phyloP scores from a whole-genome alignment of 2,888 invertebrate genomes.

The Cantharis rustica region DNA sequence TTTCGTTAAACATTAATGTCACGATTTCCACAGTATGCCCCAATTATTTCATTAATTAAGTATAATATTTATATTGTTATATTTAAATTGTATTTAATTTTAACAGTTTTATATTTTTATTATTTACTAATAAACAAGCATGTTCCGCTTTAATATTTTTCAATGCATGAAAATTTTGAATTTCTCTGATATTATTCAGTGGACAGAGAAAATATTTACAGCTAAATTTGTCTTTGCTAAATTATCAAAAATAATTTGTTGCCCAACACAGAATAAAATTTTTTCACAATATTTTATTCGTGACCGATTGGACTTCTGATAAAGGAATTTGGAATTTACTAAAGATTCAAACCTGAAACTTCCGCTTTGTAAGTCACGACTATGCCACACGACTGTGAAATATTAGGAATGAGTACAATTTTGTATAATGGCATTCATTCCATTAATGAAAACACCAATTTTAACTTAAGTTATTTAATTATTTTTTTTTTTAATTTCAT shows the following conservation, averaged over 20 bases:
- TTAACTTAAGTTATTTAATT: background rate
- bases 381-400: background rate
- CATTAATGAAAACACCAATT: background rate
- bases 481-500: background rate
- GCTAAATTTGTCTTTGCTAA: background rate
- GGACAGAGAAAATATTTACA: slow-evolving; percentile 9
- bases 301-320: background rate
- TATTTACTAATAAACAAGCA: background rate
- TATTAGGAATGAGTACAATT: background rate
- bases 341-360: background rate
- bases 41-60: background rate
- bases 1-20: background rate
- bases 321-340: background rate
- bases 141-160: background rate
- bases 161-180: background rate
- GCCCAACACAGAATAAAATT: background rate
- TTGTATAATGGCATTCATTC: background rate
- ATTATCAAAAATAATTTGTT: background rate
- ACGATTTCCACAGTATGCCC: background rate
- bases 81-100: background rate
- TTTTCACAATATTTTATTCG: background rate
- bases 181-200: slow-evolving; percentile 3
- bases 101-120: background rate
- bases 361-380: background rate
- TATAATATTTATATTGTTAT: background rate